Evolutionary conservation across 2,797 vertebrate genomes (phyloP), one percentile per base, ranked within the genome.

Genomic region (Alectoris magna): DNA sequence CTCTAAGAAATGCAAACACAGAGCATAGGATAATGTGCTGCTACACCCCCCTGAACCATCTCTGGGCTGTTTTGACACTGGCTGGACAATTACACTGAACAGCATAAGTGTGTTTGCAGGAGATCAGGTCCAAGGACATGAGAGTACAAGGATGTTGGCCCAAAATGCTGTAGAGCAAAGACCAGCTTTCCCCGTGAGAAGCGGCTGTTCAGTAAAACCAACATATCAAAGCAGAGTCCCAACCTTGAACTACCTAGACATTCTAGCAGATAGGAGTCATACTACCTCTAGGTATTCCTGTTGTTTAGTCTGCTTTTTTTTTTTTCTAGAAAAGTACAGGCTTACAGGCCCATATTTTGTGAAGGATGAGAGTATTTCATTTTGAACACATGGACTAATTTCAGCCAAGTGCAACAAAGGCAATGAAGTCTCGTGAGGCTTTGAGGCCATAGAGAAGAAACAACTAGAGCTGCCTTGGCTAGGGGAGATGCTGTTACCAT

Each of bases 331-430:
- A 87, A 87, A 59, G 46, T 46, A 58, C 34, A 72, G 14, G 21
- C 38, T 73, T 49, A 44, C 0, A 2, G 76, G 75, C 11, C 36
- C 14, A 2, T 36, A 11, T 60, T 70, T 69, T 7, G 15, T 63
- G 67, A 26, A 75, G 86, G 41, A 66, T 23, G n/a, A 86, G 84
- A 67, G 27, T 12, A 66, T 51, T 84, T 79, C 46, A 43, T 67
- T 81, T 66, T 29, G 38, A 93, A 76, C 23, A 41, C 68, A 86
- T 0, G 1, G 62, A 39, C 44, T 62, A 81, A 58, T 49, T 51
- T 78, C 68, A 78, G 87, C 80, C 87, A 89, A 87, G 82, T 2
- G 17, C 26, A 84, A 81, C 88, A 90, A 62, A 53, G 49, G 58
- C 77, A 88, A 74, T 53, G 8, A 56, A 75, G 43, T 56, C 84